Evolutionary conservation across 2,888 invertebrate genomes (phyloP).

Genomic region (Ophion ellenae): DNA sequence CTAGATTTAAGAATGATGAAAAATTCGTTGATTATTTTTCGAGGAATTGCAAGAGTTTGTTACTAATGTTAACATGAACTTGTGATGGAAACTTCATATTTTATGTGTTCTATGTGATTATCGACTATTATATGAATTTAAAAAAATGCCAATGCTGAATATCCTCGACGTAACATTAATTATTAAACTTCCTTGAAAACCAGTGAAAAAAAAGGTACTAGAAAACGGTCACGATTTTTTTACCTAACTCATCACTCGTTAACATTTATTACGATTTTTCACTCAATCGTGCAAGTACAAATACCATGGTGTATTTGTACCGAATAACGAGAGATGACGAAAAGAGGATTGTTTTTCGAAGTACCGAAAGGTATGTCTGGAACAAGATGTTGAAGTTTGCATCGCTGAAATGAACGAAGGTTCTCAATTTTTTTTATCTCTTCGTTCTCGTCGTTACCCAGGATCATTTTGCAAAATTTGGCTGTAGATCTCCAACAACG

Average conservation of each 20-base stretch:
- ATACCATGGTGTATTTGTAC: background rate
- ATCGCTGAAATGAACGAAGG: background rate
- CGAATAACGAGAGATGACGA: background rate
- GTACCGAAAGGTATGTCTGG: background rate
- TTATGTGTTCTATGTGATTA: too few relatives aligned
- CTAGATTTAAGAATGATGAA: too few relatives aligned
- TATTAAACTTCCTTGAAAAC: too few relatives aligned
- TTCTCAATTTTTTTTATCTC: background rate
- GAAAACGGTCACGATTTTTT: too few relatives aligned
- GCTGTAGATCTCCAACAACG: background rate
- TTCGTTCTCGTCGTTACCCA: background rate
- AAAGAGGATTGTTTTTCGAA: background rate
- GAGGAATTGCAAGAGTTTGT: too few relatives aligned
- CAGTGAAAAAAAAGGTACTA: too few relatives aligned
- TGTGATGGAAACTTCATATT: too few relatives aligned
- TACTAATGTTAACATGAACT: too few relatives aligned
- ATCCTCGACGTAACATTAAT: too few relatives aligned
- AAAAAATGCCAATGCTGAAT: too few relatives aligned
- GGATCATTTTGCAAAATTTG: background rate
- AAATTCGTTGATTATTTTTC: too few relatives aligned
- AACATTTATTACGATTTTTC: background rate
- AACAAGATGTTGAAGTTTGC: background rate
- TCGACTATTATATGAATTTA: too few relatives aligned
- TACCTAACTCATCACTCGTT: background rate
- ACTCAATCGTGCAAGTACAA: background rate